Base-by-base conservation (phyloP, 2,113 vertebrate species). In the Catharus fuscescens region DNA sequence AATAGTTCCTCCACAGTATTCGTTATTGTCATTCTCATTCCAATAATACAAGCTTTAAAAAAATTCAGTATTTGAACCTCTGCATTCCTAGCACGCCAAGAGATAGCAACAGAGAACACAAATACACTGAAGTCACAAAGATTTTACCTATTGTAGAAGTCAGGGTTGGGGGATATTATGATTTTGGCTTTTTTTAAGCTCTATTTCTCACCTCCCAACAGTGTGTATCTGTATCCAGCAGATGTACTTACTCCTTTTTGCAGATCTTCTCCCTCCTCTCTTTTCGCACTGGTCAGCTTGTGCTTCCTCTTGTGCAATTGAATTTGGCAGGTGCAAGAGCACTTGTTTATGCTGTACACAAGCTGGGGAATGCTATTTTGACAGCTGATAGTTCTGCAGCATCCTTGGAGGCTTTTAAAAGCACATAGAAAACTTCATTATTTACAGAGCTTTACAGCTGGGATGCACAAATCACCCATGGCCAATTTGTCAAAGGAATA, bases 331-430 rank as follows among this genome's bases (percentile, higher is more conserved):
- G 42, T 86, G 36, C 50, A 61, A 85, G 82, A 85, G 65, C 13
- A n/a, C 54, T 88, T 93, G 36, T 72, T 95, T 90, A n/a, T 79
- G 31, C 40, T 82, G 59, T 61, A 34, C 62, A 38, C 36, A 92
- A 86, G 36, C 38, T 88, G 38, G 81, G 32, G 38, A 76, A 79
- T 42, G 25, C 3, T 86, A 8, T 80, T 90, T 81, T 85, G 79
- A 92, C 85, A 93, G 57, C 19, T 92, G 83, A 82, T 71, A 93
- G 66, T 61, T 67, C 57, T 72, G 48, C n/a, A 88, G 74, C 57
- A 83, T 80, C 90, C 74, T 93, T 72, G 15, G 92, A 92, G 71
- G 23, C 45, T 82, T 92, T 80, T 93, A 86, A 94, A 96, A 94
- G 67, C 71, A 86, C 66, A 57, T 24, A 76, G 66, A 76, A 85